These are phyloP conservation scores for Lerema accius DNA, from an alignment of 1,140 invertebrate genomes.

Conservation along the genomic window DNA sequence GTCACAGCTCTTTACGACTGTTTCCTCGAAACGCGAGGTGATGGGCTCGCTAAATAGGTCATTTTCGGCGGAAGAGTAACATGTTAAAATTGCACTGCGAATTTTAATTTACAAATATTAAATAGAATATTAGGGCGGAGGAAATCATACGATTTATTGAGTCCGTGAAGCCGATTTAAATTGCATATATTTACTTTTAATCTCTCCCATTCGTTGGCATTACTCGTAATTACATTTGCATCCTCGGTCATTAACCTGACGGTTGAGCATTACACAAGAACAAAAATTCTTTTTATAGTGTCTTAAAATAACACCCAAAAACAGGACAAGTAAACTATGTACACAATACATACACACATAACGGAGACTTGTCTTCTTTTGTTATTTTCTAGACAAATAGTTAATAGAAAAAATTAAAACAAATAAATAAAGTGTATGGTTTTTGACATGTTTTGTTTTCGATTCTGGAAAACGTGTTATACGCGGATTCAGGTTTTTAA, in stretches of 20 bases:
- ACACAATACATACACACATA: too few species aligned
- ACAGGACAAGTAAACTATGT: too few species aligned
- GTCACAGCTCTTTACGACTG: conserved; percentile 59
- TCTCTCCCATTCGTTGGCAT: neutral
- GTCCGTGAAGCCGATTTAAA: conserved; percentile 33
- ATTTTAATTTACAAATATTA: conserved; percentile 47
- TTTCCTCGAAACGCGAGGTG: conserved; percentile 72
- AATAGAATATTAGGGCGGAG: conserved; percentile 47
- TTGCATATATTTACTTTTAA: conserved; percentile 17
- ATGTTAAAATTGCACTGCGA: conserved; percentile 47
- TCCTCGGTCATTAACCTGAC: conserved; percentile 12
- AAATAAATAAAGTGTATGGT: too few species aligned
- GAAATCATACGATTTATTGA: conserved; percentile 26
- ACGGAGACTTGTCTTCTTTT: too few species aligned
- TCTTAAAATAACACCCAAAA: too few species aligned
- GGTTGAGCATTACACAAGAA: neutral
- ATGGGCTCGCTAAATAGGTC: conserved; percentile 57
- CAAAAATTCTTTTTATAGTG: too few species aligned
- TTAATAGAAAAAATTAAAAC: too few species aligned
- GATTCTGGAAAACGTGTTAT: too few species aligned
- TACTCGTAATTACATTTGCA: conserved; percentile 6
- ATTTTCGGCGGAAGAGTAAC: conserved; percentile 50
- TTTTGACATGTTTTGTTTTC: too few species aligned
- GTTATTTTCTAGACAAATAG: too few species aligned
- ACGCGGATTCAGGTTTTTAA: too few species aligned